Evolutionary conservation across 2,797 vertebrate genomes (phyloP).

Genomic region (Delichon dasypus): DNA sequence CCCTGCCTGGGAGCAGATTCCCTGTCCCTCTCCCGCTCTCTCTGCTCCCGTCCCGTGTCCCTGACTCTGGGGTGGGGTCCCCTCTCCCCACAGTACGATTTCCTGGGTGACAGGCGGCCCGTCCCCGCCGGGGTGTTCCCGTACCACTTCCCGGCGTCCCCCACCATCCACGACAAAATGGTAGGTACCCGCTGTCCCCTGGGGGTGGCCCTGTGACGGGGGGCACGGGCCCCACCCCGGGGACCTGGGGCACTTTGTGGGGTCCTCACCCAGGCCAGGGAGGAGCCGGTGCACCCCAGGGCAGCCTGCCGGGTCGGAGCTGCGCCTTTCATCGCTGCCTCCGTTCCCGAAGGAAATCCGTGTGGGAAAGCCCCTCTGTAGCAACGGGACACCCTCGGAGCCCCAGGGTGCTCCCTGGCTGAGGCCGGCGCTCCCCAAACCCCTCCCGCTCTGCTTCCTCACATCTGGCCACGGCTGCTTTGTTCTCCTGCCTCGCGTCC

Average conservation of each 20-base stretch:
- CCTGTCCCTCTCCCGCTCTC: fast-evolving
- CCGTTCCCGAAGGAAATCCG: neutral
- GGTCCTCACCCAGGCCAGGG: neutral
- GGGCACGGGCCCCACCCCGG: fast-evolving
- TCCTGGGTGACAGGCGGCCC: slow-evolving; percentile 88
- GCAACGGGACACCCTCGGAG: neutral
- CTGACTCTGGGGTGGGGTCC: neutral
- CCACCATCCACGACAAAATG: slow-evolving; percentile 91
- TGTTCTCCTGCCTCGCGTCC: neutral
- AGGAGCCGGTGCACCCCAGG: neutral
- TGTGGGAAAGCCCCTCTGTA: neutral
- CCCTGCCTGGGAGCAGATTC: fast-evolving
- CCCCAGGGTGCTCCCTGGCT: neutral
- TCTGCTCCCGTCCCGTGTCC: neutral
- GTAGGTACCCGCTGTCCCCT: slow-evolving; percentile 74
- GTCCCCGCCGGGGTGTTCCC: slow-evolving; percentile 86
- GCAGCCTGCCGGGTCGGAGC: neutral
- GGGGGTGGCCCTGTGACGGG: neutral
- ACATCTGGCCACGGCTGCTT: slow-evolving; percentile 21
- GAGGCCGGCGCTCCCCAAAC: neutral
- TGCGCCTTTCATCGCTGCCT: neutral
- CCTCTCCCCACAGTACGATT: slow-evolving; percentile 87
- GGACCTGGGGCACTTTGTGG: neutral
- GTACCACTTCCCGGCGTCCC: slow-evolving; percentile 90
- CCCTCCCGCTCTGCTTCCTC: neutral